Evolutionary conservation across 2,113 vertebrate species (phyloP).

Genomic region (Herpetotheres cachinnans): DNA sequence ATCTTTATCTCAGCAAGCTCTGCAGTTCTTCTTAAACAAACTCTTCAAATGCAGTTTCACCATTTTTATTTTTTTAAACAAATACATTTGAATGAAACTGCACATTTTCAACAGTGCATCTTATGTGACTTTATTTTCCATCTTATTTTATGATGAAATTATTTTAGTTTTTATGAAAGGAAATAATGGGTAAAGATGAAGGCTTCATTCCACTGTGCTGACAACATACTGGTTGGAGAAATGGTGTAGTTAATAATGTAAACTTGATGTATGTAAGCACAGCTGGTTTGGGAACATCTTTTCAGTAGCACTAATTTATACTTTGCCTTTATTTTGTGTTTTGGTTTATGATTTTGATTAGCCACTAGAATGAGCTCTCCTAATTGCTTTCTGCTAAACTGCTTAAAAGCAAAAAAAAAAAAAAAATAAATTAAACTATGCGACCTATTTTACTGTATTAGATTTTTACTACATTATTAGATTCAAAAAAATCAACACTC

Average conservation of each 20-base stretch:
- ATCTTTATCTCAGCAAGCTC: constrained; percentile 52
- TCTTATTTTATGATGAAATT: background rate
- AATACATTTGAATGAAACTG: background rate
- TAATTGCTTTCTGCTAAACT: constrained; percentile 52
- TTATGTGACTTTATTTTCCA: background rate
- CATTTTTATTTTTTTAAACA: background rate
- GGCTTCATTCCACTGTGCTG: constrained; percentile 26
- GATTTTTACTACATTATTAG: background rate
- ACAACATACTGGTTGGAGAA: constrained; percentile 32
- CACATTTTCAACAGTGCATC: background rate
- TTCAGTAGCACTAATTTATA: constrained; percentile 53
- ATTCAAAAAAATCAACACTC: background rate
- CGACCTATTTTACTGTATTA: background rate
- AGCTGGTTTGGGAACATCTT: constrained; percentile 38
- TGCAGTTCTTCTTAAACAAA: constrained; percentile 31
- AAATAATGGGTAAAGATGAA: constrained; percentile 53
- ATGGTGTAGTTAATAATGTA: constrained; percentile 19
- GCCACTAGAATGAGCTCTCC: constrained; percentile 40
- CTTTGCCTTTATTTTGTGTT: constrained; percentile 41
- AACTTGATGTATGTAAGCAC: constrained; percentile 38
- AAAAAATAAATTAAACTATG: background rate
- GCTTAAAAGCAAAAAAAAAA: constrained; percentile 1
- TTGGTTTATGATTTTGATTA: constrained; percentile 58
- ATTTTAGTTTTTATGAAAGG: constrained; percentile 45
- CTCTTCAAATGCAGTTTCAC: background rate